Evolutionary conservation across 2,113 vertebrate genomes (phyloP), one percentile per base, ranked within the genome.

Genomic region (Perca schrenkii): DNA sequence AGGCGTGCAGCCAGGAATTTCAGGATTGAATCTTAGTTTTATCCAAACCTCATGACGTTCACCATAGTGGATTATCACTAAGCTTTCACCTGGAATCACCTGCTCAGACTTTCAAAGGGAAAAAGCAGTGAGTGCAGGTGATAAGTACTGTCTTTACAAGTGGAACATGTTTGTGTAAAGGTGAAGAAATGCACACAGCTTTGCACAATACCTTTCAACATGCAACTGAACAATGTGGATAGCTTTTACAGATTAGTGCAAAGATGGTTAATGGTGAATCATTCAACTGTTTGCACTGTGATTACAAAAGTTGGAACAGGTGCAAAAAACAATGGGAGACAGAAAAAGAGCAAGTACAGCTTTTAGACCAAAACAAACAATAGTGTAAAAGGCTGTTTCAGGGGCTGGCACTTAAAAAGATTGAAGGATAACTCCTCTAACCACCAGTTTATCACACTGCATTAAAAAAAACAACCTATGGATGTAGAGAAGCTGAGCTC

Each of bases 401-500:
- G 25, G 25, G 56, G 28, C 60, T 21, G 31, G 10, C 58, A 34
- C 17, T 19, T 34, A 12, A n/a, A 36, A 10, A 4, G 17, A 62
- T 6, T 40, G 21, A 40, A 17, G 10, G 17, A 40, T 36, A 36
- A 36, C 11, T 12, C 17, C 17, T 54, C 53, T 4, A 63, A 19
- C 63, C 22, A 36, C 40, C 12, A 60, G 70, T 62, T 56, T 46
- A 74, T 74, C 63, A 63, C 8, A 57, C 40, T 5, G 31, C 12
- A 49, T 46, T 3, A 72, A 70, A 73, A 31, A 31, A 69, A 62
- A 67, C n/a, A 34, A 34, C 34, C 0, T 8, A 8, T 21, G 2
- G 14, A 63, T 71, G 57, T 21, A 36, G 40, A 62, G 62, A 64
- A 60, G 49, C 19, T 49, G 56, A 75, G 43, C 16, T 46, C 31